Evolutionary conservation across 2,888 invertebrate genomes (phyloP), one percentile per base, ranked within the genome.

Genomic region (Aleiodes alternator): DNA sequence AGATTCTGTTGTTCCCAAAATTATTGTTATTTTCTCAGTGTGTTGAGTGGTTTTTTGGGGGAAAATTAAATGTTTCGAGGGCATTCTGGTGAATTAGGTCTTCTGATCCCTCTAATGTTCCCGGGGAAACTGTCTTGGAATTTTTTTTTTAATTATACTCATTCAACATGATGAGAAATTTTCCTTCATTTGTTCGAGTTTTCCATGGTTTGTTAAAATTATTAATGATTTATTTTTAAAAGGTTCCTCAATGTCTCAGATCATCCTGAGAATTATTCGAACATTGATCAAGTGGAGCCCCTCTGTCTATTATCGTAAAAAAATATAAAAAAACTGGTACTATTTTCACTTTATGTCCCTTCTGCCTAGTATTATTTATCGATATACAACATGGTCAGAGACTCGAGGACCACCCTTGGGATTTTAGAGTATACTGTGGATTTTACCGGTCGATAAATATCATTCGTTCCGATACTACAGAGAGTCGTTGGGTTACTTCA

Each of bases 391-490:
- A 78, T 76, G 76, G 78, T 78, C 73, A 76, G 76, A 76, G 77
- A 74, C 81, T 73, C 78, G 76, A 82, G 86, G 87, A 87, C 87
- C 87, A 88, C 89, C 88, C 89, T 86, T 82, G 87, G 88, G 87
- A 88, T 86, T 87, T 82, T 31, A 51, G 82, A 82, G 84, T 83
- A 84, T 85, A 84, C 84, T 86, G 82, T 84, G 80, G 84, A 86
- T 89, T 89, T 86, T 83, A 84, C 83, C 86, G 88, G 84, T 86
- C 89, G 81, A 89, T 89, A 89, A 89, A 89, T 89, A 88, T 87
- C 85, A 89, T 89, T 89, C 89, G 89, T 89, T 89, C 88, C 89
- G 88, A 88, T 88, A 88, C 88, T 89, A 81, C 86, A 87, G 84
- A 87, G 84, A 80, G 80, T 83, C 80, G 76, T 43, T 64, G 64